These are phyloP conservation scores for Brachionichthys hirsutus DNA, from an alignment of 2,113 vertebrate species.

Conservation along the genomic window DNA sequence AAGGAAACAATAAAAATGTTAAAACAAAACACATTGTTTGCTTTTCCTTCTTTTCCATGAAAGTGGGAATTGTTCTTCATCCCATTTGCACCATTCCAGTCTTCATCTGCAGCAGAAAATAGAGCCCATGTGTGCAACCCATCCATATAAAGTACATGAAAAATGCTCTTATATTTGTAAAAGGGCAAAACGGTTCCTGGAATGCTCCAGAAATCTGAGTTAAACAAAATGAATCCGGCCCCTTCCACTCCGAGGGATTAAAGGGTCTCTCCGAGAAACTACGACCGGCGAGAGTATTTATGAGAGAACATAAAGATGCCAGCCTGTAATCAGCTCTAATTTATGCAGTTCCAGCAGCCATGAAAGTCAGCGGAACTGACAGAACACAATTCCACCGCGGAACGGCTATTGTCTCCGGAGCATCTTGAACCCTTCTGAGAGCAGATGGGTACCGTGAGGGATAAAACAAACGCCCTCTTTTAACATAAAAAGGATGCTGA, in stretches of 20 bases:
- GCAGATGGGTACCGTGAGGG: constrained; percentile 48
- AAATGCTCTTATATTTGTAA: constrained; percentile 26
- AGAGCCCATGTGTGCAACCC: no score
- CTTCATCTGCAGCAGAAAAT: no score
- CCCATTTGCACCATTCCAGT: no score
- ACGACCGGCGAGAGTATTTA: constrained; percentile 40
- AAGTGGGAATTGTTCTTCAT: no score
- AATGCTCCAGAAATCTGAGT: constrained; percentile 35
- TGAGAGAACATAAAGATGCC: constrained; percentile 39
- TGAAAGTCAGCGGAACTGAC: constrained; percentile 32
- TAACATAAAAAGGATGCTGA: no score
- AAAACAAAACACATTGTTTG: no score
- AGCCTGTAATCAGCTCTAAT: constrained; percentile 65
- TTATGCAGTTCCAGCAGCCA: constrained; percentile 49
- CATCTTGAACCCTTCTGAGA: constrained; percentile 61
- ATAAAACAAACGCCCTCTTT: constrained; percentile 44
- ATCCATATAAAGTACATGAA: no score
- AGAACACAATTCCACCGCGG: constrained; percentile 40
- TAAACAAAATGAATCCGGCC: constrained; percentile 24
- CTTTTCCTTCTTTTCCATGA: no score
- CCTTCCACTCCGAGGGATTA: constrained; percentile 24
- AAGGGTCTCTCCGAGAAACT: constrained; percentile 37
- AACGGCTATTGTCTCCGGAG: constrained; percentile 41
- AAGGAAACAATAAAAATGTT: no score
- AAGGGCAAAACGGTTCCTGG: constrained; percentile 25